Evolutionary conservation across 2,113 vertebrate genomes (phyloP).

Genomic region (Leucoraja erinaceus): DNA sequence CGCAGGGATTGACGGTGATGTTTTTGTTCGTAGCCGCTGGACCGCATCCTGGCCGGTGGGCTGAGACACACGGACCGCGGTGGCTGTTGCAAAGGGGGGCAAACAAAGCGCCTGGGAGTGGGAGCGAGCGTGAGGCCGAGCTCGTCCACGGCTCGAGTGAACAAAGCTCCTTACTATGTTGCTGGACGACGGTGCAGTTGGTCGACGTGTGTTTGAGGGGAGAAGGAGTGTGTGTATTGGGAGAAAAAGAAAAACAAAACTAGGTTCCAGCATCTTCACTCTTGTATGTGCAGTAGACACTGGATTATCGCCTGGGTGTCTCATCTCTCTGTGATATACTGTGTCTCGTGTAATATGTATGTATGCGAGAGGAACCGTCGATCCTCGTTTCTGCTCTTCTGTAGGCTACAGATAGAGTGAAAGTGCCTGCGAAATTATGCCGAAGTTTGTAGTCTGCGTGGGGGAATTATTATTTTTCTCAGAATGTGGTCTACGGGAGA

Average conservation of each 20-base stretch:
- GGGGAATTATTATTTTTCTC: background rate
- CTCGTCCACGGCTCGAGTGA: background rate
- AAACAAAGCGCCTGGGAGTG: slow-evolving; percentile 26
- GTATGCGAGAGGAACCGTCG: background rate
- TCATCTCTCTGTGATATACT: too few relatives aligned
- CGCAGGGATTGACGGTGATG: background rate
- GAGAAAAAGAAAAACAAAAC: too few relatives aligned
- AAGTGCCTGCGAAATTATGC: background rate
- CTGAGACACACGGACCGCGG: background rate
- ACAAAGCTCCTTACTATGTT: background rate
- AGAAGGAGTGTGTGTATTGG: background rate
- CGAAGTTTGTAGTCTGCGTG: background rate
- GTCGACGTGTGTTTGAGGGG: background rate
- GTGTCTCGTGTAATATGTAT: too few relatives aligned
- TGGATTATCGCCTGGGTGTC: too few relatives aligned
- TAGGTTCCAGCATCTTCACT: too few relatives aligned
- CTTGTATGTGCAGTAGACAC: too few relatives aligned
- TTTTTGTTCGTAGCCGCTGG: background rate
- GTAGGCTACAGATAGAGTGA: too few relatives aligned
- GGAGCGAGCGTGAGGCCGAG: background rate
- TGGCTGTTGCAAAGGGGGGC: background rate
- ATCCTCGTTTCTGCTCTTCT: too few relatives aligned
- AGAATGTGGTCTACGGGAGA: background rate
- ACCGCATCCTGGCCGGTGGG: background rate
- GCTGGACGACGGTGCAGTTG: background rate